Evolutionary conservation across 1,140 invertebrate genomes (phyloP).

Genomic region (Sycophaga agraensis): DNA sequence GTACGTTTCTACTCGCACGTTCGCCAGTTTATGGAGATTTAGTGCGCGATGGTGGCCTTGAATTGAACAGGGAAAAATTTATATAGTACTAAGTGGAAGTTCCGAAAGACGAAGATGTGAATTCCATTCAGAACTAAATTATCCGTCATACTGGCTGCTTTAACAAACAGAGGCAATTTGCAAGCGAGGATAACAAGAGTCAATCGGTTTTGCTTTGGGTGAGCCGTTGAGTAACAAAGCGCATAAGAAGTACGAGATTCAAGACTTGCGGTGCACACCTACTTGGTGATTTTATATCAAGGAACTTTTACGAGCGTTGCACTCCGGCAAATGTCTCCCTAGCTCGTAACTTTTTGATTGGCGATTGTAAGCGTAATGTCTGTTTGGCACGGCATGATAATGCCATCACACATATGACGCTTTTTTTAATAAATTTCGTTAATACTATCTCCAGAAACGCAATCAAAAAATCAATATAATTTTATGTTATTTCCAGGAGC

Average conservation of each 20-base stretch:
- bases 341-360: conserved; percentile 19
- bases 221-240: background rate
- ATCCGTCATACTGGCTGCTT: background rate
- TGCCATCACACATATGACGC: background rate
- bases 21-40: too few species aligned
- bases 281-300: conserved; percentile 8
- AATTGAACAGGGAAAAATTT: too few species aligned
- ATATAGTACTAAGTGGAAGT: too few species aligned
- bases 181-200: conserved; percentile 4
- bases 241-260: background rate
- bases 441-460: too few species aligned
- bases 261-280: background rate
- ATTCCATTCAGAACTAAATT: too few species aligned
- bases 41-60: too few species aligned
- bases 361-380: background rate
- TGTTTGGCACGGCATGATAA: background rate
- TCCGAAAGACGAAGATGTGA: too few species aligned
- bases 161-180: background rate
- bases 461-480: too few species aligned
- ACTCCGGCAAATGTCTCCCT: background rate
- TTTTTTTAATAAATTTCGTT: too few species aligned
- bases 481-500: too few species aligned
- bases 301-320: conserved; percentile 16
- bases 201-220: background rate
- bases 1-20: too few species aligned